These are phyloP conservation scores for Lycophotia porphyrea DNA, from an alignment of 2,888 invertebrate species.

Conservation along the genomic window DNA sequence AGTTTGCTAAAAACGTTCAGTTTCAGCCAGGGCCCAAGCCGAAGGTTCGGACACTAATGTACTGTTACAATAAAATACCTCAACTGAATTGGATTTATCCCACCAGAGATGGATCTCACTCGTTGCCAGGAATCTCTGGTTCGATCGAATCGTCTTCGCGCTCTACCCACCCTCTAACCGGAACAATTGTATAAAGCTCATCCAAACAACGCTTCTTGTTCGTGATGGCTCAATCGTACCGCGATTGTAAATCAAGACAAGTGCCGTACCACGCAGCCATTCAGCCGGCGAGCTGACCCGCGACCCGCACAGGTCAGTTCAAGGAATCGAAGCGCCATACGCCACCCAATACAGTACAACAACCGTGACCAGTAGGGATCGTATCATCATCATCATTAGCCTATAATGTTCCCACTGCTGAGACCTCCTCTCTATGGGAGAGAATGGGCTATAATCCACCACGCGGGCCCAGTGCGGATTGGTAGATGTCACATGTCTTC, in stretches of 20 bases:
- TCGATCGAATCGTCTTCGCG: neutral
- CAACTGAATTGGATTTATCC: neutral
- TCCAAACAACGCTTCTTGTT: slow-evolving; percentile 55
- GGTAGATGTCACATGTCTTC: too few species aligned
- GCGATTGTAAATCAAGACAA: slow-evolving; percentile 62
- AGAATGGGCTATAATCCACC: too few species aligned
- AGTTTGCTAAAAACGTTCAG: too few species aligned
- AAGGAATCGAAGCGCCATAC: slow-evolving; percentile 62
- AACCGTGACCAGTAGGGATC: neutral
- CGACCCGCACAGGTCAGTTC: slow-evolving; percentile 71
- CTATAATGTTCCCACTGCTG: too few species aligned
- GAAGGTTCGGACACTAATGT: neutral
- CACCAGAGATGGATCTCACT: neutral
- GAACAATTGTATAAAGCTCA: slow-evolving; percentile 30
- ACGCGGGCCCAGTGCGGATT: too few species aligned
- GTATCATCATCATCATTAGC: too few species aligned
- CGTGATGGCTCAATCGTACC: slow-evolving; percentile 72
- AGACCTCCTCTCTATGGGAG: too few species aligned
- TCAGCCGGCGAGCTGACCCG: slow-evolving; percentile 71
- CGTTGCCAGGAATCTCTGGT: neutral
- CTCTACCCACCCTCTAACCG: slow-evolving; percentile 5
- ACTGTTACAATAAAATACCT: neutral
- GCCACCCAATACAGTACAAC: slow-evolving; percentile 40
- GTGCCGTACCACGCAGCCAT: slow-evolving; percentile 63
- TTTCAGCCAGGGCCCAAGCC: too few species aligned